Evolutionary conservation across 2,797 vertebrate species (phyloP), one percentile per base, ranked within the genome.

Genomic region (Notolabrus celidotus): DNA sequence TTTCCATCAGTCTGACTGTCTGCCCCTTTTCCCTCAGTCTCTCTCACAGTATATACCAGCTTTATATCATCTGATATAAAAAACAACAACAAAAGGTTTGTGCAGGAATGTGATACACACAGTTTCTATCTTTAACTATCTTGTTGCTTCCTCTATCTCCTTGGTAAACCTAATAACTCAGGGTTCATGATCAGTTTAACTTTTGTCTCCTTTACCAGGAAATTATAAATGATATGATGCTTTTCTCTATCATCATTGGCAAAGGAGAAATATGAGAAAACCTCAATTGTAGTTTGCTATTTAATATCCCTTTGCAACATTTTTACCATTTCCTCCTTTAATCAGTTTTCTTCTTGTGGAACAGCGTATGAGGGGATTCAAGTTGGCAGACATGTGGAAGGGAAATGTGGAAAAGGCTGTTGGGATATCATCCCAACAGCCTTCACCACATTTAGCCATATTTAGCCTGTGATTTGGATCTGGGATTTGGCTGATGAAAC

Each of bases 1-100:
- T 70, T 78, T 20, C 33, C 9, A 20, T 4, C 42, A 31, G n/a
- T 49, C 31, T 63, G 12, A 61, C 43, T 60, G 31, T 29, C 29
- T 29, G 51, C 29, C 8, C 16, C 25, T 29, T 6, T 16, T 25
- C 10, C 15, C 34, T 20, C 50, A 33, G 31, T 52, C 12, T 39
- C 19, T 46, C 25, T 49, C 22, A 8, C 0, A 22, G 39, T 50
- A 10, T 17, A n/a, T n/a, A n/a, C 45, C 57, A 42, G 25, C 34
- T 29, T 27, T 1, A 59, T 3, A 19, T 14, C 49, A 42, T n/a
- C 7, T 5, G 15, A 41, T 11, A 55, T 15, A 27, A 2, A 42
- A 25, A 59, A 11, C 2, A 14, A 36, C 34, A n/a, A n/a, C 34
- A 36, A 5, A 42, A 25, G 42, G 33, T 17, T 29, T 23, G 22